Percentiles rank a stretch among this genome's conserved stretches.
phyloP scores from a whole-genome alignment of 2,797 vertebrate genomes.

The Staurois parvus region DNA sequence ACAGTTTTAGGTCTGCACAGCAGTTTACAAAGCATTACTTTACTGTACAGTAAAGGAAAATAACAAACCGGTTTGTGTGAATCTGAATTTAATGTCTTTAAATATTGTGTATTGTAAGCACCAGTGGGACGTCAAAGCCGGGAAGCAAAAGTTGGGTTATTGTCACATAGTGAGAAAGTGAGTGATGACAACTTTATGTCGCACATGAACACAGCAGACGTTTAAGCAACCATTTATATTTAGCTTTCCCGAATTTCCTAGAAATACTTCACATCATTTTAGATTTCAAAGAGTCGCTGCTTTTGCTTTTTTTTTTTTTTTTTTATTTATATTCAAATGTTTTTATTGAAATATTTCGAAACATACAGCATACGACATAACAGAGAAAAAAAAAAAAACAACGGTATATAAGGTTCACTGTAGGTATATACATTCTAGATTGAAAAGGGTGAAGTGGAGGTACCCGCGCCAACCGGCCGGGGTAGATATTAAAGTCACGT shows the following conservation, averaged over 20 bases:
- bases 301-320: too few relatives aligned
- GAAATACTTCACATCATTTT: constrained; percentile 5
- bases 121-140: background rate
- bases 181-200: constrained; percentile 20
- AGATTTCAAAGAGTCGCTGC: background rate
- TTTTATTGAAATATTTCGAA: too few relatives aligned
- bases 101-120: constrained; percentile 21
- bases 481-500: too few relatives aligned
- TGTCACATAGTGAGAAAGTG: constrained; percentile 15
- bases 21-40: constrained; percentile 37
- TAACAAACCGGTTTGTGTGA: constrained; percentile 18
- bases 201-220: constrained; percentile 41
- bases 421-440: too few relatives aligned
- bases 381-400: too few relatives aligned
- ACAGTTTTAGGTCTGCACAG: constrained; percentile 50
- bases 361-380: too few relatives aligned
- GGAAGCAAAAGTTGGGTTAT: constrained; percentile 28
- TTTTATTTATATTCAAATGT: too few relatives aligned
- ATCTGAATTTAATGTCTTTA: constrained; percentile 36
- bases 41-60: constrained; percentile 28
- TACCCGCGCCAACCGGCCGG: too few relatives aligned
- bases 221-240: constrained; percentile 47
- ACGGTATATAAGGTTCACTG: too few relatives aligned
- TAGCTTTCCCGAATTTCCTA: background rate
- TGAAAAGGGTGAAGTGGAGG: too few relatives aligned